Base-by-base conservation (phyloP, 2,888 invertebrate genomes). In the Oligia strigilis region DNA sequence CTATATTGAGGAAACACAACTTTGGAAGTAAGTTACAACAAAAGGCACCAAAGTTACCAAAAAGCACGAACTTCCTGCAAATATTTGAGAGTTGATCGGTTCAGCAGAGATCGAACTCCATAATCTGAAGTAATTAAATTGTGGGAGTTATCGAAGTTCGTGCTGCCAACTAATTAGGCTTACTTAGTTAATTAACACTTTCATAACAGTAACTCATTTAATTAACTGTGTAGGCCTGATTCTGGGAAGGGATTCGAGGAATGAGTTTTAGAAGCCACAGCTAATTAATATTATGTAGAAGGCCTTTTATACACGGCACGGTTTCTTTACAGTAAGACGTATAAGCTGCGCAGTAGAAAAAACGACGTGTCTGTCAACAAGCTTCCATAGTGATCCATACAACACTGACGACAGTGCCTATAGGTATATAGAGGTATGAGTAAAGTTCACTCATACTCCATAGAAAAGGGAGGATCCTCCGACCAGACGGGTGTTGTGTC, bases 111-210 rank as follows among this genome's bases (percentile, higher is more conserved):
- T 80, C 74, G 80, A 80, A 80, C 77, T 80, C 43, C 65, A 67
- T 77, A 80, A 80, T 84, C 77, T 80, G 60, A n/a, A 67, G 19
- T 85, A 78, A 85, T 85, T 74, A 69, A 75, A 84, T 84, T 71
- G 84, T 62, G 49, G 17, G 60, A 84, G 75, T 84, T 85, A 80
- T 80, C 70, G 55, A 87, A 87, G 65, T 87, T 78, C 2, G 64
- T 66, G 72, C 66, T 60, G n/a, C 55, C 65, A 71, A 60, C 65
- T 86, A 76, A 85, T 84, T 84, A 78, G 65, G 70, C 69, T 75
- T 74, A 87, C 78, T 87, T 52, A 72, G 71, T 76, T 81, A 52
- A 84, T 81, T 74, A 87, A 72, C 81, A 87, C 75, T 84, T 87
- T 77, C 80, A 84, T 77, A 77, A 83, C 72, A 2, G 64, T 74